Evolutionary conservation across 2,888 invertebrate species (phyloP), one percentile per base, ranked within the genome.

Genomic region (Norana najaformis): DNA sequence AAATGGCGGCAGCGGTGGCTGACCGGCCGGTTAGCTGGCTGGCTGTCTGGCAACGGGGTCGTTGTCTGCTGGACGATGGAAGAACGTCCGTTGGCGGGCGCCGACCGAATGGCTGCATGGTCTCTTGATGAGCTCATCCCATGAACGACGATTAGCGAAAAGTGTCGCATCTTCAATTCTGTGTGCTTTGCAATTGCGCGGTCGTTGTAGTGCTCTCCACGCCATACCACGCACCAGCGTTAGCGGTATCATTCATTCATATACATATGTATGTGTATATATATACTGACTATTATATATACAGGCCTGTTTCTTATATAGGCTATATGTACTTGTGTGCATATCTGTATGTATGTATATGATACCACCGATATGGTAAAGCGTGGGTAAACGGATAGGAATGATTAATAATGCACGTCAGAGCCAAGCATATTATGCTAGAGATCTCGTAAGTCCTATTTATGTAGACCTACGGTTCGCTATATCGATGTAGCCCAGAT

Each of bases 181-280:
- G 69, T 69, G 69, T 69, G 69, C 69, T 69, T 69, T 69, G 69
- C 69, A 69, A 69, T 69, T 69, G 69, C 69, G 69, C 69, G 30
- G n/a, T 69, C 69, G 69, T 69, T 69, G 8, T 69, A 69, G 69
- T 69, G 69, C 69, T n/a, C 69, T 69, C 69, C 69, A 69, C n/a
- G 30, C 69, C 69, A 69, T 69, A n/a, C 69, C 69, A 69, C 69
- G 69, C 69, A 69, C 69, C 69, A 69, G 69, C 69, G 69, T 69
- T n/a, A n/a, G 69, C 69, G 69, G 69, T 69, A 69, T 69, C 69
- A 69, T n/a, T n/a, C 69, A 69, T n/a, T n/a, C 5, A 53, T 5
- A 30, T 16, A 47, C 20, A 47, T 47, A 47, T 47, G 4, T 47
- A 47, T n/a, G n/a, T 30, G n/a, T 69, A 69, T 30, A 69, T 69